Evolutionary conservation across 2,797 vertebrate genomes (phyloP).

Genomic region (Nyctalus aviator): DNA sequence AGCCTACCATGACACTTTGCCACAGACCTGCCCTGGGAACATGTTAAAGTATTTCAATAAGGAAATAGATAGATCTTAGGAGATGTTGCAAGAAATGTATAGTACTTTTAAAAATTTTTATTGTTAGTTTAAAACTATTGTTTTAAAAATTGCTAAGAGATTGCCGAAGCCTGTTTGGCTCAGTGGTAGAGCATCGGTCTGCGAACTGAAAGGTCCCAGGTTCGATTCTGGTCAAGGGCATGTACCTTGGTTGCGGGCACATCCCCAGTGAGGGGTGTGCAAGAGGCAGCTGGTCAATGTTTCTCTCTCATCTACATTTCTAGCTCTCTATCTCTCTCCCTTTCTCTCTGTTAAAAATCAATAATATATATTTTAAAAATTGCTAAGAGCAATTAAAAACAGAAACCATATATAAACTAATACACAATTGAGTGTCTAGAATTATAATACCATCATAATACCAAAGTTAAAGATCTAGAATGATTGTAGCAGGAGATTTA

Average conservation of each 20-base stretch:
- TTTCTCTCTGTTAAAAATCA: too few relatives aligned
- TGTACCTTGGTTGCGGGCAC: too few relatives aligned
- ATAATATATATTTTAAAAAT: not conserved
- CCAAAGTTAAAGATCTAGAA: not conserved
- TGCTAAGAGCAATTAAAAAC: not conserved
- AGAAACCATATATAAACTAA: not conserved
- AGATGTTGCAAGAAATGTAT: not conserved
- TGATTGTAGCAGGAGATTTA: not conserved
- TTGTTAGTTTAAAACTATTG: not conserved
- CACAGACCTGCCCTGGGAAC: not conserved
- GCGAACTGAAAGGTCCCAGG: too few relatives aligned
- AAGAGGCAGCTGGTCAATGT: too few relatives aligned
- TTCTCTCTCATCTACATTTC: too few relatives aligned
- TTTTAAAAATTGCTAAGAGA: not conserved
- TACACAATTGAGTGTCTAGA: not conserved
- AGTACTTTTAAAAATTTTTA: conserved; percentile 5
- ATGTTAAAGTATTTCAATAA: conserved; percentile 21
- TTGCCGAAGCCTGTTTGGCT: too few relatives aligned
- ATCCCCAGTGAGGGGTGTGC: too few relatives aligned
- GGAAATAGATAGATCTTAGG: not conserved
- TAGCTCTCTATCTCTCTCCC: too few relatives aligned
- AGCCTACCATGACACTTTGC: conserved; percentile 3
- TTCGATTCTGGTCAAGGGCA: too few relatives aligned
- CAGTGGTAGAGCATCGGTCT: too few relatives aligned
- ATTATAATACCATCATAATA: not conserved